These are phyloP conservation scores for Ceramica pisi DNA, from an alignment of 2,888 invertebrate genomes.

Conservation along the genomic window DNA sequence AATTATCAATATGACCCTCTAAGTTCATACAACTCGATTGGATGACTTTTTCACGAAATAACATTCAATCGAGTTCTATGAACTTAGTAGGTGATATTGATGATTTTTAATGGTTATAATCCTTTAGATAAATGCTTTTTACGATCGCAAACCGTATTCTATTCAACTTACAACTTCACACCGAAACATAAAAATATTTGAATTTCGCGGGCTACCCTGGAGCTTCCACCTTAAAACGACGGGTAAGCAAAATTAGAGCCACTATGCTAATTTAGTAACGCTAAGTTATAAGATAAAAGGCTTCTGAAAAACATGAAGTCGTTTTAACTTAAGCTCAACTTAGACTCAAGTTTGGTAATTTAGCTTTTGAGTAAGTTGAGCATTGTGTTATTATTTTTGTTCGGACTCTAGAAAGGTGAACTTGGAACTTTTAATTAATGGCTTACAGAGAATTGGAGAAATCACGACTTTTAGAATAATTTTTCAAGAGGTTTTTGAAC, in stretches of 20 bases:
- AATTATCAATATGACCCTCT: too few relatives aligned
- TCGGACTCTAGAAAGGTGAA: background rate
- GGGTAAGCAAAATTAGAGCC: constrained; percentile 12
- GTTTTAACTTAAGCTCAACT: constrained; percentile 31
- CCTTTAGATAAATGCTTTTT: too few relatives aligned
- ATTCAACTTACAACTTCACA: too few relatives aligned
- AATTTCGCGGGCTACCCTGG: too few relatives aligned
- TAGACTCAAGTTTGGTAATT: constrained; percentile 32
- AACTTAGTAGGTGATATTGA: too few relatives aligned
- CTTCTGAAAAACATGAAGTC: constrained; percentile 34
- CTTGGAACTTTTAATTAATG: constrained; percentile 22
- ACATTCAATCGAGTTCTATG: too few relatives aligned
- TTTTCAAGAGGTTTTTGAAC: background rate
- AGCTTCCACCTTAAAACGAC: too few relatives aligned
- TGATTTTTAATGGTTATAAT: too few relatives aligned
- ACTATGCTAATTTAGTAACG: constrained; percentile 34
- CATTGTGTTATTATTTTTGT: constrained; percentile 20
- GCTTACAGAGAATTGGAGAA: background rate
- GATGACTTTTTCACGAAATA: too few relatives aligned
- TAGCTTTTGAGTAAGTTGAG: constrained; percentile 15
- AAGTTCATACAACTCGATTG: too few relatives aligned
- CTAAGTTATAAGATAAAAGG: constrained; percentile 39
- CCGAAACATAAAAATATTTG: too few relatives aligned
- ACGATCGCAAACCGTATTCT: too few relatives aligned
- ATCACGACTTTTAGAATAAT: background rate